Conservation (phyloP, 35 echinoderm and acorn worm species). For the Heliocidaris tuberculata region DNA sequence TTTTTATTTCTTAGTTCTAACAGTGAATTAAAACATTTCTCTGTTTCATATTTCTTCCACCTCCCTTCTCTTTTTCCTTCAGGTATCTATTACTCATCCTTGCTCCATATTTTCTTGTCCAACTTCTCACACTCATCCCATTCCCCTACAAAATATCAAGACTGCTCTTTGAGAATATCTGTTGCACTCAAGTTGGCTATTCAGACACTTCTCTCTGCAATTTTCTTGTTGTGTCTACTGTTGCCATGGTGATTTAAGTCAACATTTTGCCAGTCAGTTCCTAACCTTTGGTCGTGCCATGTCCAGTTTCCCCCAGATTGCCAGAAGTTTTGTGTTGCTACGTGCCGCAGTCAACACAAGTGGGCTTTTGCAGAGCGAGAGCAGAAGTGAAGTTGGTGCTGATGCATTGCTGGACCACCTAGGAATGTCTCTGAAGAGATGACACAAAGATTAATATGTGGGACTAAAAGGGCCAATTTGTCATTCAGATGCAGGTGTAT, state of each 20-base stretch:
- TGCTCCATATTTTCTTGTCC: neutral
- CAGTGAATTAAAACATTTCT: too few relatives aligned
- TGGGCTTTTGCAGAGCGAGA: neutral
- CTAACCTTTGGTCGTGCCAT: conserved; percentile 30
- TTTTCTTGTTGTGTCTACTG: neutral
- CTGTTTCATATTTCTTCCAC: too few relatives aligned
- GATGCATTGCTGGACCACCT: neutral
- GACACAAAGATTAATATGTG: conserved; percentile 6
- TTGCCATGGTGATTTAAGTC: conserved; percentile 3
- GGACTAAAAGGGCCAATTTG: neutral
- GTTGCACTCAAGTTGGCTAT: neutral
- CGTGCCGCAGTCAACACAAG: neutral
- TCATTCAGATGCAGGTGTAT: neutral
- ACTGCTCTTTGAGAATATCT: neutral
- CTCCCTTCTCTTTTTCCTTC: too few relatives aligned
- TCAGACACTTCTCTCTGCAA: neutral
- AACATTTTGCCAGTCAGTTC: neutral
- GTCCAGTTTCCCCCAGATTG: conserved; percentile 47
- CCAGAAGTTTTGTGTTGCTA: conserved; percentile 36
- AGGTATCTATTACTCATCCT: too few relatives aligned
- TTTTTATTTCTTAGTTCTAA: too few relatives aligned
- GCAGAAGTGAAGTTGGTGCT: neutral
- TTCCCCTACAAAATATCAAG: neutral
- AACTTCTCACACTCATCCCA: neutral
- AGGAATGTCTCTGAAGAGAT: neutral